Conservation (phyloP, 2,888 invertebrate genomes). For the Drosophila tanythrix region DNA sequence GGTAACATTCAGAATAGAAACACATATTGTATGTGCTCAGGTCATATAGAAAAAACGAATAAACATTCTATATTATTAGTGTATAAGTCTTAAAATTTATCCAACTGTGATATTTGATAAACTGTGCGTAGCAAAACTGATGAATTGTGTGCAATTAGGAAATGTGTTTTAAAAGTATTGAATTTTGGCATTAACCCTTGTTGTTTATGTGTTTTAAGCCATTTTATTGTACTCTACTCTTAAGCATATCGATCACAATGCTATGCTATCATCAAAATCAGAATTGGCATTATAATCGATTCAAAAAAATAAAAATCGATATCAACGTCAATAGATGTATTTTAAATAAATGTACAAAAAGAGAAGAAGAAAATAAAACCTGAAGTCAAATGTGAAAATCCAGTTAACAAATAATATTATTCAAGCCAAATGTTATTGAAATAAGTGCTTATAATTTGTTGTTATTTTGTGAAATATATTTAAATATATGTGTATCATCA, state of each 20-base stretch:
- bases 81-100: constrained; percentile 26
- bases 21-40: constrained; percentile 43
- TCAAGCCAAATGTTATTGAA: constrained; percentile 20
- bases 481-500: neutral
- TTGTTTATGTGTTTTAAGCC: constrained; percentile 15
- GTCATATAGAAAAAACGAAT: constrained; percentile 25
- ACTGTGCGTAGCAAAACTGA: constrained; percentile 41
- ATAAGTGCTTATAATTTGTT: constrained; percentile 9
- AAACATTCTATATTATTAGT: constrained; percentile 1
- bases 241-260: neutral
- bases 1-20: constrained; percentile 1
- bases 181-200: constrained; percentile 5
- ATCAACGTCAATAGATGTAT: constrained; percentile 41
- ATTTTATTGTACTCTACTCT: constrained; percentile 5
- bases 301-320: constrained; percentile 6
- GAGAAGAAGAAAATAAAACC: neutral
- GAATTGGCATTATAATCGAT: constrained; percentile 1
- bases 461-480: constrained; percentile 16
- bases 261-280: neutral
- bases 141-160: constrained; percentile 42
- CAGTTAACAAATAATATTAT: constrained; percentile 44
- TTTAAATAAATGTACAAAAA: constrained; percentile 24
- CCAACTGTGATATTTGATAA: constrained; percentile 54
- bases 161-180: constrained; percentile 29
- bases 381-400: constrained; percentile 15